Percentiles rank a stretch among this genome's conserved stretches.
Evolutionary conservation across 2,797 vertebrate genomes (phyloP).

Genomic region (Linurgus olivaceus): DNA sequence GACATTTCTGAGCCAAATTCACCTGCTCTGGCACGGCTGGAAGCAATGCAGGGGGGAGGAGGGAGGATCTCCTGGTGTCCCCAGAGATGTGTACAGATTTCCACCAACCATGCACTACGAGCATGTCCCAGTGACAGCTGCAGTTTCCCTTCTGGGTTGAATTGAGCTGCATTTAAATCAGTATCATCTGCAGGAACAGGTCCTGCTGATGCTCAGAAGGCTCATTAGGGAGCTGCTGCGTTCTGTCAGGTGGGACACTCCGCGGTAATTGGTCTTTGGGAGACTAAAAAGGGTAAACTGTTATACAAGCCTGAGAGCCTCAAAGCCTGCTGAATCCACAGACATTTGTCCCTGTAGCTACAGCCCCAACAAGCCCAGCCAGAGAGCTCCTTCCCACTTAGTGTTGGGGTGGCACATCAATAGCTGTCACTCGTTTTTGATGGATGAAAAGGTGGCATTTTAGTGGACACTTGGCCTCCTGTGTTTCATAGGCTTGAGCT

Average conservation of each 20-base stretch:
- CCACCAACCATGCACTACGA: background rate
- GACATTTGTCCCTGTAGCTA: background rate
- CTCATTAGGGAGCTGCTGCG: background rate
- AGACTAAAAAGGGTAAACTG: background rate
- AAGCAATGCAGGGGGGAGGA: background rate
- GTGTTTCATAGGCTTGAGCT: background rate
- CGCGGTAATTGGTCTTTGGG: background rate
- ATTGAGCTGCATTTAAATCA: background rate
- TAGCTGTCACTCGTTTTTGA: background rate
- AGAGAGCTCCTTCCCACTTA: background rate
- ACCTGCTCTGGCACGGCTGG: background rate
- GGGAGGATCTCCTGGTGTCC: background rate
- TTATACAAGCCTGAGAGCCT: background rate
- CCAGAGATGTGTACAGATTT: rapidly evolving
- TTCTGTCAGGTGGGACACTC: background rate
- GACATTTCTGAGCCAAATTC: background rate
- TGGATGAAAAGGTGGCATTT: background rate
- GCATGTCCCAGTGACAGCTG: background rate
- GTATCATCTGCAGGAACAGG: background rate
- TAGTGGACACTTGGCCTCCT: background rate
- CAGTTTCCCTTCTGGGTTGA: background rate
- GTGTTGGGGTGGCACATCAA: background rate
- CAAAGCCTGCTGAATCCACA: background rate
- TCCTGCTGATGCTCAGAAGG: background rate
- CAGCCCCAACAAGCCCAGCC: background rate